A percentile compares a stretch with the other conserved stretches of the same genome.
Evolutionary conservation across 2,797 vertebrate species (phyloP).

Genomic region (Enteromius anoplus): DNA sequence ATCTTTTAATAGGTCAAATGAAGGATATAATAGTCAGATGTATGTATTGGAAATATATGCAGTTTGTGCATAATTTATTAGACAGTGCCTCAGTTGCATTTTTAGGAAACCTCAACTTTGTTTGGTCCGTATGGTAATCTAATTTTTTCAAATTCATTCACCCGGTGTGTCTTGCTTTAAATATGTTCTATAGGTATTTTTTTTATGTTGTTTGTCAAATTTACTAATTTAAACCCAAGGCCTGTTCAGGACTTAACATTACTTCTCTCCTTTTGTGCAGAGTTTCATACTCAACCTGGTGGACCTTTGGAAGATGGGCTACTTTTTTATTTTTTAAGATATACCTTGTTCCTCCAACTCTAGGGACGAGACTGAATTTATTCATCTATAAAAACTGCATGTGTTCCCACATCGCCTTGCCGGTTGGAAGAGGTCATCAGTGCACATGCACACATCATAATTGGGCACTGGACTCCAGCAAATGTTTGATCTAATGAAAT

Average conservation of each 20-base stretch:
- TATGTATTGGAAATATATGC: too few relatives aligned
- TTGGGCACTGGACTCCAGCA: slow-evolving; percentile 53
- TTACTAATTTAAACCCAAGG: background rate
- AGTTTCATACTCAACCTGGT: slow-evolving; percentile 36
- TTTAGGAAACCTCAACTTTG: too few relatives aligned
- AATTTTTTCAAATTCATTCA: too few relatives aligned
- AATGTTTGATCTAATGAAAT: slow-evolving; percentile 47
- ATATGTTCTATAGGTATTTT: too few relatives aligned
- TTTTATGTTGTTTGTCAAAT: background rate
- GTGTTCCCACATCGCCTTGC: slow-evolving; percentile 58
- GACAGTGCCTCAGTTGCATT: too few relatives aligned
- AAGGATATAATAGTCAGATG: too few relatives aligned
- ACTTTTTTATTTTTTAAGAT: slow-evolving; percentile 55
- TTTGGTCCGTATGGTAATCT: too few relatives aligned
- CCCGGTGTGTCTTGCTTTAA: too few relatives aligned
- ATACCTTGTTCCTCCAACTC: slow-evolving; percentile 65
- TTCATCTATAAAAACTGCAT: slow-evolving; percentile 68
- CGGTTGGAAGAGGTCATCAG: slow-evolving; percentile 59
- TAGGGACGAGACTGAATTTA: slow-evolving; percentile 62
- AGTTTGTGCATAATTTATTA: too few relatives aligned
- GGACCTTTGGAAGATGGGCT: slow-evolving; percentile 56
- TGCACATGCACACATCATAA: slow-evolving; percentile 49
- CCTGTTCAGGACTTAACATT: background rate
- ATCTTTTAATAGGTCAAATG: too few relatives aligned
- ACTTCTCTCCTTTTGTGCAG: slow-evolving; percentile 34